Percentiles rank a stretch among this genome's conserved stretches.
These are phyloP conservation scores for Drosophila willistoni DNA, from an alignment of 1,140 invertebrate genomes.

Conservation along the genomic window DNA sequence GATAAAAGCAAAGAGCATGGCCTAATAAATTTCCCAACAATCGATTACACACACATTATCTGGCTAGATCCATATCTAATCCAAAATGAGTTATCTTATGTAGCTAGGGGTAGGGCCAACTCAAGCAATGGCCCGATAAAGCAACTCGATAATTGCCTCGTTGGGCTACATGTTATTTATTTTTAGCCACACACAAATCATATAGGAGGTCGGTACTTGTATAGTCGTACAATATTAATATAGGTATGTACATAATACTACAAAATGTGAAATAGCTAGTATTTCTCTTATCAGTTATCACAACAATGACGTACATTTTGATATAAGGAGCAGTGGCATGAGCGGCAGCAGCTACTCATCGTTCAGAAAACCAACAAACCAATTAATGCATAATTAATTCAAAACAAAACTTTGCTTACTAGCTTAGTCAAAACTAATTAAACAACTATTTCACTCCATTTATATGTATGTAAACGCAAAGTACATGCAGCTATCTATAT, in stretches of 20 bases:
- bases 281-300: conserved; percentile 25
- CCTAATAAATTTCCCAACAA: conserved; percentile 33
- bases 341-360: neutral
- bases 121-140: conserved; percentile 38
- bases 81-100: conserved; percentile 38
- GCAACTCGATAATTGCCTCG: conserved; percentile 38
- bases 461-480: neutral
- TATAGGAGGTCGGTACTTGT: too few relatives aligned
- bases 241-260: neutral
- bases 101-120: conserved; percentile 29
- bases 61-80: conserved; percentile 42
- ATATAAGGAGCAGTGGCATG: neutral
- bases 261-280: neutral
- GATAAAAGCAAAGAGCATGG: conserved; percentile 23
- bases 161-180: conserved; percentile 16
- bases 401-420: conserved; percentile 26
- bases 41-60: conserved; percentile 37
- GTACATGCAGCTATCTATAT: neutral
- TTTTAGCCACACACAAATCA: neutral
- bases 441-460: conserved; percentile 19
- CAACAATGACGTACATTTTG: conserved; percentile 42
- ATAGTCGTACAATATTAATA: neutral
- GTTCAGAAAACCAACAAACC: neutral
- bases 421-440: conserved; percentile 38
- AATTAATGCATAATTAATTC: conserved; percentile 41